These are phyloP conservation scores for Teleiodes luculella DNA, from an alignment of 2,888 invertebrate species.

Conservation along the genomic window DNA sequence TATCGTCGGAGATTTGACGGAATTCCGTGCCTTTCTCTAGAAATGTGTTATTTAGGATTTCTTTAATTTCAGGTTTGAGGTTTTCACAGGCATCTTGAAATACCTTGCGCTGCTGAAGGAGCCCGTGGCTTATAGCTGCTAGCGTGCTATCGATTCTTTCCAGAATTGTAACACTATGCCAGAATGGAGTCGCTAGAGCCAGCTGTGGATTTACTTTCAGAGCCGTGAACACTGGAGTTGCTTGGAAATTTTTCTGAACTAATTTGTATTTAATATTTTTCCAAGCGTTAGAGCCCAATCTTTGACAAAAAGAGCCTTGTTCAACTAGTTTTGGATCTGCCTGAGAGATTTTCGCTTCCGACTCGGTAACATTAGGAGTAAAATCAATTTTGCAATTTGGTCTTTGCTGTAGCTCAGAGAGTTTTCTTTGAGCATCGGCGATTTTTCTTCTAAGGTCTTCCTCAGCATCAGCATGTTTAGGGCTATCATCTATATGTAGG, in stretches of 20 bases:
- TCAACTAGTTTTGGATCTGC: background rate
- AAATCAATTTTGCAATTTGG: background rate
- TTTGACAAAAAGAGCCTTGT: background rate
- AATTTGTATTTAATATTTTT: slow-evolving; percentile 8
- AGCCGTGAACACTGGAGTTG: slow-evolving; percentile 21
- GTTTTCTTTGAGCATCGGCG: background rate
- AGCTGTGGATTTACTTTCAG: slow-evolving; percentile 19
- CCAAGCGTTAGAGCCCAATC: background rate
- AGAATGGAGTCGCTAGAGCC: slow-evolving; percentile 20
- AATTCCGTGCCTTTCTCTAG: background rate
- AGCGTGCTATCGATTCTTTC: slow-evolving; percentile 19
- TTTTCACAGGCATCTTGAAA: background rate
- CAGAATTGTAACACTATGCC: slow-evolving; percentile 8
- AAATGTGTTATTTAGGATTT: background rate
- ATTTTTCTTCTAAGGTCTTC: background rate
- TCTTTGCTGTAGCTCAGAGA: background rate
- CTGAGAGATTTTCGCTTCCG: background rate
- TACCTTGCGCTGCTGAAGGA: slow-evolving; percentile 14
- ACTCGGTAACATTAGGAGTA: background rate
- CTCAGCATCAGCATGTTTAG: too few species aligned
- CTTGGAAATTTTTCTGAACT: slow-evolving; percentile 23
- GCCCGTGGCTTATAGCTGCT: slow-evolving; percentile 19
- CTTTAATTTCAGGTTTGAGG: background rate
- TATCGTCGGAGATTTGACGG: slow-evolving; percentile 11
- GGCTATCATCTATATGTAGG: too few species aligned